phyloP scores from a whole-genome alignment of 2,113 vertebrate genomes.

The Rhea pennata region DNA sequence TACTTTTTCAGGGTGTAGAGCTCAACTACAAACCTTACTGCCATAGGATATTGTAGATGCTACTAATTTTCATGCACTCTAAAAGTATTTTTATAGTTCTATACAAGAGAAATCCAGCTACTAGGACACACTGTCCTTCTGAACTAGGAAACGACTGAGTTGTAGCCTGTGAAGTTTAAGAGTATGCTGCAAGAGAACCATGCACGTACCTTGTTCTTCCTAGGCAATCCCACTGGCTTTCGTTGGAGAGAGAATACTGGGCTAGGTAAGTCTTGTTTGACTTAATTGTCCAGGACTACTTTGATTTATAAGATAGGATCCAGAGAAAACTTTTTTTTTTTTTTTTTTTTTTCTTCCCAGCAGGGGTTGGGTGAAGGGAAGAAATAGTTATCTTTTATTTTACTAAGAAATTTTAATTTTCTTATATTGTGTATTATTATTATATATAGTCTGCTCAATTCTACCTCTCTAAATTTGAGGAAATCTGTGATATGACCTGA shows the following conservation, averaged over 20 bases:
- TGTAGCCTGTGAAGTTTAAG: not conserved
- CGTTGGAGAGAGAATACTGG: not conserved
- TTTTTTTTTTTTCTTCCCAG: no score
- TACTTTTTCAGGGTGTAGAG: not conserved
- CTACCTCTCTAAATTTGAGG: not conserved
- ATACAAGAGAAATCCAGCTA: not conserved
- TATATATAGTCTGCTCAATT: not conserved
- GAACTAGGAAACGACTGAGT: not conserved
- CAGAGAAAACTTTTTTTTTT: not conserved
- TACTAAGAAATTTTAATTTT: not conserved
- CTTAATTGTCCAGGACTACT: not conserved
- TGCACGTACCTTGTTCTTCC: not conserved
- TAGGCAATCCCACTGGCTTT: conserved; percentile 4
- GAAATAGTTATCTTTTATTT: not conserved
- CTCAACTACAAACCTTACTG: not conserved
- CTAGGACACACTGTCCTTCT: not conserved
- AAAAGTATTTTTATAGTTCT: not conserved
- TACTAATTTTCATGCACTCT: not conserved
- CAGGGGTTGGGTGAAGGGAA: not conserved
- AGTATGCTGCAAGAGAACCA: not conserved
- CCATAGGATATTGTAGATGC: not conserved
- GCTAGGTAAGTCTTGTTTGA: conserved; percentile 25
- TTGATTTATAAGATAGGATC: not conserved
- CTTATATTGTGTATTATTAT: not conserved
- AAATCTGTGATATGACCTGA: not conserved